Evolutionary conservation across 2,888 invertebrate genomes (phyloP).

Genomic region (Megalurothrips usitatus): DNA sequence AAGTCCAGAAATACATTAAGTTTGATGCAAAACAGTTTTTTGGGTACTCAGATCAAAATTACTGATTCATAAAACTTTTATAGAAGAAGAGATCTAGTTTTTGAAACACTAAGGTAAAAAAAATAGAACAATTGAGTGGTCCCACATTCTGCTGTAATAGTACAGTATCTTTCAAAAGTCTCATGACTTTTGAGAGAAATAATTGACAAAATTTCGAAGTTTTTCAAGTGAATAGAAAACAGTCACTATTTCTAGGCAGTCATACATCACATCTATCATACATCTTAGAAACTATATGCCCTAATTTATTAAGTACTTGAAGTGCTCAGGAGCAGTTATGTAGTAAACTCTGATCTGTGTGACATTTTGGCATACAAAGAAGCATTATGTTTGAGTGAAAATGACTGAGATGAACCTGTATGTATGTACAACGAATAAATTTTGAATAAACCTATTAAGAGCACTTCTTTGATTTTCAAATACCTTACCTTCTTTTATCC

Average conservation of each 20-base stretch:
- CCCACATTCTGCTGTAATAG: neutral
- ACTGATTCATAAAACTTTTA: too few species aligned
- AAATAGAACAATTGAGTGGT: too few species aligned
- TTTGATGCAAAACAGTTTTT: too few species aligned
- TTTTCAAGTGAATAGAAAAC: neutral
- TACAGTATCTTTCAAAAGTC: neutral
- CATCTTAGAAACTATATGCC: neutral
- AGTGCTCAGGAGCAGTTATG: neutral
- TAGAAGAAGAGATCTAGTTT: too few species aligned
- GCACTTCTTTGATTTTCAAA: neutral
- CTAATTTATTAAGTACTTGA: neutral
- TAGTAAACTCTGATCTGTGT: too few species aligned
- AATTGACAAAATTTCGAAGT: neutral
- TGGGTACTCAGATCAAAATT: too few species aligned
- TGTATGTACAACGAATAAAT: neutral
- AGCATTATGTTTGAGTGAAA: neutral
- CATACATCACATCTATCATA: neutral
- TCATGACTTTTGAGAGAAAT: neutral
- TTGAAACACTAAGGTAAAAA: too few species aligned
- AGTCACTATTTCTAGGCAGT: neutral
- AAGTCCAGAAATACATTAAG: too few species aligned
- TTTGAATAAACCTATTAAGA: neutral
- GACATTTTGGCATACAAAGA: too few species aligned
- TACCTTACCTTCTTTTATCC: neutral
- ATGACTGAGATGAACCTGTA: too few species aligned